phyloP scores from a whole-genome alignment of 1,140 invertebrate genomes.

The Heterodera carotae region DNA sequence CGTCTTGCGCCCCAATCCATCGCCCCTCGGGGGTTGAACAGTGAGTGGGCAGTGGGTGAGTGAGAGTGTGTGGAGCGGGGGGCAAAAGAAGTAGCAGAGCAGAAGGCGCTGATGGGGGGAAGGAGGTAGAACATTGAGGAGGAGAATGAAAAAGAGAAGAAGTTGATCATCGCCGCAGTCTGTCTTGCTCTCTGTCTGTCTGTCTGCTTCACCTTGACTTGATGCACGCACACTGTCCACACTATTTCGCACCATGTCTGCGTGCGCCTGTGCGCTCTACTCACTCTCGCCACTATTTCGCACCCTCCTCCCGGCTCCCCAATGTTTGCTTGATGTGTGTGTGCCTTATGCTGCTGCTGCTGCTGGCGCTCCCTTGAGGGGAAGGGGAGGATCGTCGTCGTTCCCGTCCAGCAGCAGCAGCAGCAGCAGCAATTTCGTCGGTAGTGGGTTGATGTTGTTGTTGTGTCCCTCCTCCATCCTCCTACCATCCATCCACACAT shows the following conservation, averaged over 20 bases:
- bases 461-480: neutral
- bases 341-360: neutral
- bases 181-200: neutral
- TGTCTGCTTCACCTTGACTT: neutral
- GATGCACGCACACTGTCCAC: neutral
- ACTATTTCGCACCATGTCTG: neutral
- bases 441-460: neutral
- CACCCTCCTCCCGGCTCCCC: too few species aligned
- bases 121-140: too few species aligned
- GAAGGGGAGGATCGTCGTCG: neutral
- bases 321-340: neutral
- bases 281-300: neutral
- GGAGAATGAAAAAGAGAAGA: neutral
- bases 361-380: neutral
- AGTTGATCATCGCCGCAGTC: neutral
- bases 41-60: too few species aligned
- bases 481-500: too few species aligned
- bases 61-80: too few species aligned
- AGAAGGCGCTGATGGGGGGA: too few species aligned
- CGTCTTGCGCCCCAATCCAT: too few species aligned
- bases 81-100: too few species aligned
- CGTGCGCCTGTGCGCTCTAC: neutral
- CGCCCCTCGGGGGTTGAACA: too few species aligned
- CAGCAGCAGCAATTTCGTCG: too few species aligned
- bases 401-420: neutral